Conservation (phyloP, 2,888 invertebrate species). For the Myathropa florea region DNA sequence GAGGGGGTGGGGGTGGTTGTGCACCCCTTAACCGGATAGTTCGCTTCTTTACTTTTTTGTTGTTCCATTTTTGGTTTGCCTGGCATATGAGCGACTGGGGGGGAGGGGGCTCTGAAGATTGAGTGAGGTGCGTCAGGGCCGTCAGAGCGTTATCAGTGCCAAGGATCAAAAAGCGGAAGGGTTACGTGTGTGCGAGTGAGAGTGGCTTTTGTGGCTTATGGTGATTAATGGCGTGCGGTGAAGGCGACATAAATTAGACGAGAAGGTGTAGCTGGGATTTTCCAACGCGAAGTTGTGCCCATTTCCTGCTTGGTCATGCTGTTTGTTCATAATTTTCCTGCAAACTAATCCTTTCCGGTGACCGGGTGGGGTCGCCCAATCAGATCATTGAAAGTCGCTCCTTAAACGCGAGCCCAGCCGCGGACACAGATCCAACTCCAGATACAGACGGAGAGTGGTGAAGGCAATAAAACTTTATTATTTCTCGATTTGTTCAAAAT, state of each 20-base stretch:
- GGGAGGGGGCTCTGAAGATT: background rate
- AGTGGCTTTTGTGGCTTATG: slow-evolving; percentile 30
- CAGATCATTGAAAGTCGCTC: background rate
- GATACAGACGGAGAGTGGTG: too few relatives aligned
- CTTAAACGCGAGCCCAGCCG: too few relatives aligned
- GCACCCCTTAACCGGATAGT: background rate
- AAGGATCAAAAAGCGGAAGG: slow-evolving; percentile 51
- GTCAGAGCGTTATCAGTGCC: slow-evolving; percentile 48
- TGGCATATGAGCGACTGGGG: background rate
- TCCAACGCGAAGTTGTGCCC: slow-evolving; percentile 43
- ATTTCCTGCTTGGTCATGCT: slow-evolving; percentile 30
- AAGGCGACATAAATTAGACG: slow-evolving; percentile 61
- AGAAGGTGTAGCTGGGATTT: slow-evolving; percentile 62
- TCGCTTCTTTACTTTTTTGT: background rate
- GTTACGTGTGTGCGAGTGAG: slow-evolving; percentile 9
- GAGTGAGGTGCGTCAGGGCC: slow-evolving; percentile 46
- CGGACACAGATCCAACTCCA: slow-evolving; percentile 1
- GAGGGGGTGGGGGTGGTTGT: background rate
- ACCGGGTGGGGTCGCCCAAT: background rate
- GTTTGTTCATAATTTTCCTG: slow-evolving; percentile 39
- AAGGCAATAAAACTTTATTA: slow-evolving; percentile 64
- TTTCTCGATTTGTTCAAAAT: slow-evolving; percentile 67
- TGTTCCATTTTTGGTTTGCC: background rate
- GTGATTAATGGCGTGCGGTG: slow-evolving; percentile 69
- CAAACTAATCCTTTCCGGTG: slow-evolving; percentile 36